Evolutionary conservation across 2,113 vertebrate genomes (phyloP).

Genomic region (Laticauda laticaudata): DNA sequence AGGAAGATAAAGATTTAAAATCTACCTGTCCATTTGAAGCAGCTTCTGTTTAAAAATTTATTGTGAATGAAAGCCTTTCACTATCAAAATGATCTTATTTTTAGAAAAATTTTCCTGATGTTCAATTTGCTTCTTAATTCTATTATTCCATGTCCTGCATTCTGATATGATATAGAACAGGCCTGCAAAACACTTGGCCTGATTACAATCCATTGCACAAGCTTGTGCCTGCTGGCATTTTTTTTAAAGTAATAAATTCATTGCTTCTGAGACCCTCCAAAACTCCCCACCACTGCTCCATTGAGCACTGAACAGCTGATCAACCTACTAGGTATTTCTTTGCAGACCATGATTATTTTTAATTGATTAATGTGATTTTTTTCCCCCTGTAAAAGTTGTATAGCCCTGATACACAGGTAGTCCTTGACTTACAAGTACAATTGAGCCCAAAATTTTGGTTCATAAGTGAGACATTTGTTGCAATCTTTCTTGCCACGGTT

Average conservation of each 20-base stretch:
- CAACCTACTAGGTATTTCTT: neutral
- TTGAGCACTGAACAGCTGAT: neutral
- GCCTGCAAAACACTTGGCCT: neutral
- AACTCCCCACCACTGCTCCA: neutral
- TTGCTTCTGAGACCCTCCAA: neutral
- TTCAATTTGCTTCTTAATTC: neutral
- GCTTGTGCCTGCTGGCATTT: neutral
- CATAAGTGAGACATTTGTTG: neutral
- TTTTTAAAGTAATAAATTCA: neutral
- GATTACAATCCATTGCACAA: neutral
- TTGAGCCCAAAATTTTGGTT: neutral
- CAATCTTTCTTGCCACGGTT: neutral
- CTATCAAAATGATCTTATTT: neutral
- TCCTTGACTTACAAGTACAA: neutral
- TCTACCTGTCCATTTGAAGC: neutral
- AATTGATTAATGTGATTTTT: neutral
- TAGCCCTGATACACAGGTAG: neutral
- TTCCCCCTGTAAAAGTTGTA: neutral
- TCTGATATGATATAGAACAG: neutral
- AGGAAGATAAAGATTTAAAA: neutral
- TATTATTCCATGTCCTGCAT: neutral
- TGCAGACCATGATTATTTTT: neutral
- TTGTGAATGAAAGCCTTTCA: neutral
- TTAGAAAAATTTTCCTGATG: neutral
- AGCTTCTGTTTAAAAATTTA: neutral